Percentiles rank a stretch among this genome's conserved stretches.
phyloP scores from a whole-genome alignment of 2,113 vertebrate species.

The Orientallactaga bullata region DNA sequence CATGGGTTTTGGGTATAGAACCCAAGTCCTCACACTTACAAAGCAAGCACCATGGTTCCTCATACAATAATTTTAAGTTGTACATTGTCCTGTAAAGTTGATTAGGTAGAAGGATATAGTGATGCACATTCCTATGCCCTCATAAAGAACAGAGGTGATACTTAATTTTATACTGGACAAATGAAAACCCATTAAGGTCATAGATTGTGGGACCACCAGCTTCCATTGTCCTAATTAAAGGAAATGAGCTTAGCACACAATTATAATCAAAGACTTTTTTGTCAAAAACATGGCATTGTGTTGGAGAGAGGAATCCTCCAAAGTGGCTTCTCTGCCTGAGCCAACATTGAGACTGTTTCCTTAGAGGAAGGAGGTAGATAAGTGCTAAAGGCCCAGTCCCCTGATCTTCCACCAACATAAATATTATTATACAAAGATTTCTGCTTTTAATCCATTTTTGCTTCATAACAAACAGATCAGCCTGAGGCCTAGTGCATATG shows the following conservation, averaged over 20 bases:
- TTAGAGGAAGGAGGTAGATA: neutral
- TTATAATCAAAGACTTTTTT: neutral
- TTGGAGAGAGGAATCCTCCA: neutral
- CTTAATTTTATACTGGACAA: neutral
- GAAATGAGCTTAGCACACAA: neutral
- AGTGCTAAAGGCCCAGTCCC: neutral
- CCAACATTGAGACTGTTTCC: neutral
- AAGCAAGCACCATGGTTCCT: no score
- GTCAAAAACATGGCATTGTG: neutral
- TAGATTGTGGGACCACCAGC: no score
- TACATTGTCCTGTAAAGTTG: neutral
- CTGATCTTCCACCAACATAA: slow-evolving; percentile 46
- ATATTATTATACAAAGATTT: neutral
- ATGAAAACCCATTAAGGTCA: neutral
- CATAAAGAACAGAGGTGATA: neutral
- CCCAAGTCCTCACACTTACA: no score
- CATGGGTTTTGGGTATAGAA: no score
- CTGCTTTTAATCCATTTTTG: slow-evolving; percentile 27
- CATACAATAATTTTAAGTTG: neutral
- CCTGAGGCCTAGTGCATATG: neutral
- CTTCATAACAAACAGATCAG: neutral
- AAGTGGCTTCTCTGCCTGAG: neutral
- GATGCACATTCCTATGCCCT: accelerated
- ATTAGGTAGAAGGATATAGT: neutral
- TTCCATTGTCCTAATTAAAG: neutral